phyloP scores from a whole-genome alignment of 2,113 vertebrate genomes.

The Acanthisitta chloris region DNA sequence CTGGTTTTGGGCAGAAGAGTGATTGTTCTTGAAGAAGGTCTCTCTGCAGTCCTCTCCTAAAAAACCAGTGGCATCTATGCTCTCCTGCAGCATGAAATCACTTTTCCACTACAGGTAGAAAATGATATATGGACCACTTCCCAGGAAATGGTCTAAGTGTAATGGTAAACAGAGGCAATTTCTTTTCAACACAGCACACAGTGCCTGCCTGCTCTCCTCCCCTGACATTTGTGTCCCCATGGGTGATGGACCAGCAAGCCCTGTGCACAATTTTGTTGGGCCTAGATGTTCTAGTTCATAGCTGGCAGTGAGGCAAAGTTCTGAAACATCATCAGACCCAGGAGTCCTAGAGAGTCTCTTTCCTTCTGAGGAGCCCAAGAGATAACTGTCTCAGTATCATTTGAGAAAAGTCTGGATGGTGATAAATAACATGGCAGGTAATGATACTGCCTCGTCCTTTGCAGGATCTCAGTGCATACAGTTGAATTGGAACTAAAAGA shows the following conservation, averaged over 20 bases:
- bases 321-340: neutral
- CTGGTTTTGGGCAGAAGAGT: neutral
- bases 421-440: neutral
- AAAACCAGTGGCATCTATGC: neutral
- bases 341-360: neutral
- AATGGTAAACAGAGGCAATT: neutral
- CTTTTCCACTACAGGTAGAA: neutral
- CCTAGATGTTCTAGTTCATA: neutral
- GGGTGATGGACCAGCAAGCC: neutral
- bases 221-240: neutral
- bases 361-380: neutral
- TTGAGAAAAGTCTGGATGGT: neutral
- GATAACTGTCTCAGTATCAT: neutral
- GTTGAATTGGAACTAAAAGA: neutral
- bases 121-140: neutral
- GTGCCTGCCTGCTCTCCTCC: neutral
- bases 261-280: fast-evolving
- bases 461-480: neutral
- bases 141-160: neutral
- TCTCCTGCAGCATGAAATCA: neutral
- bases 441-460: neutral
- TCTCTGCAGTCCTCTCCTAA: neutral
- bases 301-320: neutral
- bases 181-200: neutral
- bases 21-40: neutral